Evolutionary conservation across 1,140 invertebrate species (phyloP).

Genomic region (Octopus bimaculoides): DNA sequence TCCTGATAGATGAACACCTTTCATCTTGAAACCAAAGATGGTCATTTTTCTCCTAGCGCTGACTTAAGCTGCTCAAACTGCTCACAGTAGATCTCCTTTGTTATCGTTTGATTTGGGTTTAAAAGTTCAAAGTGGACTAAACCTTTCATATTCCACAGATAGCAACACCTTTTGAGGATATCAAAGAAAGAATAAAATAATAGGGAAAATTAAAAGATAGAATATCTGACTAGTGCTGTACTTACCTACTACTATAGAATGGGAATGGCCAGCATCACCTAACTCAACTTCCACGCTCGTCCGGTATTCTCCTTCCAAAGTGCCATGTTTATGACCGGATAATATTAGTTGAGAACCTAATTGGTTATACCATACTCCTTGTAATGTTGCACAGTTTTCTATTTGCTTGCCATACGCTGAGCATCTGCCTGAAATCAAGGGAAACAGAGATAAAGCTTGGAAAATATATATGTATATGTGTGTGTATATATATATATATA

Average conservation of each 20-base stretch:
- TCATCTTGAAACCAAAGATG: no score
- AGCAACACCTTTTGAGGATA: no score
- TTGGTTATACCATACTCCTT: slow-evolving; percentile 9
- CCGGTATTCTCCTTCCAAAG: slow-evolving; percentile 10
- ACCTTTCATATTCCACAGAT: no score
- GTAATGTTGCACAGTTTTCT: neutral
- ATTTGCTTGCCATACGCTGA: neutral
- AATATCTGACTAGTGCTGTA: no score
- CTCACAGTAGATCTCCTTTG: no score
- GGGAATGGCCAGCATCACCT: neutral
- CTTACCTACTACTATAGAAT: slow-evolving; percentile 12
- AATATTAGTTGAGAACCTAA: slow-evolving; percentile 2
- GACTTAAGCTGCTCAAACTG: no score
- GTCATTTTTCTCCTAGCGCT: no score
- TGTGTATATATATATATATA: neutral
- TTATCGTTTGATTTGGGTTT: no score
- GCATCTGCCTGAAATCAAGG: neutral
- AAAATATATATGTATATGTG: neutral
- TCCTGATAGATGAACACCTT: no score
- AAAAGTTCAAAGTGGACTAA: no score
- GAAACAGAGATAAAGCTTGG: neutral
- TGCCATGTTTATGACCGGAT: neutral
- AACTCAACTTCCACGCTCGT: neutral
- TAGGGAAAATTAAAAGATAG: no score
- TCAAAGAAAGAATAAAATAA: no score